Evolutionary conservation across 2,113 vertebrate genomes (phyloP).

Genomic region (Sylvia atricapilla): DNA sequence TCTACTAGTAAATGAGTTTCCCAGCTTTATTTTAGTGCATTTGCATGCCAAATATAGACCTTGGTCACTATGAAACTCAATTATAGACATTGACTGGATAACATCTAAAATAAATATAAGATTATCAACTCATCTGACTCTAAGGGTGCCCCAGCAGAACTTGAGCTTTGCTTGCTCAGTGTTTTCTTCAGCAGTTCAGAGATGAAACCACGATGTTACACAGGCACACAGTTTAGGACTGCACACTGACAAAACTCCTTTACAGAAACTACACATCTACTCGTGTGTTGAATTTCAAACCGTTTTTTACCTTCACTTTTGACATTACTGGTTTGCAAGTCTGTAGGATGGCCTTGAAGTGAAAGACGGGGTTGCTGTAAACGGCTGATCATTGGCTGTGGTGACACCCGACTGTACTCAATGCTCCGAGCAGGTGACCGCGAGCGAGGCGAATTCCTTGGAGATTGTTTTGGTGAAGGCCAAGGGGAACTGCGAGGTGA

Average conservation of each 20-base stretch:
- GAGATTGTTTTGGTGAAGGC: slow-evolving; percentile 87
- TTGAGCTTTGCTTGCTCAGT: not conserved
- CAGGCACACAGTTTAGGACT: not conserved
- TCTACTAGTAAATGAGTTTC: not conserved
- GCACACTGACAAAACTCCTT: not conserved
- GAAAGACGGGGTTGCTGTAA: slow-evolving; percentile 96
- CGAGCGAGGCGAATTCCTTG: slow-evolving; percentile 91
- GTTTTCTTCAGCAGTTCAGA: not conserved
- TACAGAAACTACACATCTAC: not conserved
- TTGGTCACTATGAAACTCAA: not conserved
- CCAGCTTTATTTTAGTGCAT: not conserved
- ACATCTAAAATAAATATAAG: not conserved
- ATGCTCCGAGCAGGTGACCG: slow-evolving; percentile 91
- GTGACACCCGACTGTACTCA: slow-evolving; percentile 88
- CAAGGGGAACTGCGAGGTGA: slow-evolving; percentile 93
- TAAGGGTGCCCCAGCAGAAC: not conserved
- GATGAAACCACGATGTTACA: not conserved
- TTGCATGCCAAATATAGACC: not conserved
- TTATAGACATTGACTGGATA: not conserved
- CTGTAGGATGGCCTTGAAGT: slow-evolving; percentile 88
- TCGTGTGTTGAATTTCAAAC: not conserved
- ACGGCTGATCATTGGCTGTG: slow-evolving; percentile 93
- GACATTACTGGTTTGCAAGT: slow-evolving; percentile 88
- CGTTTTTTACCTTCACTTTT: slow-evolving; percentile 91
- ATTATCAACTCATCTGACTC: not conserved